These are phyloP conservation scores for Parotocinclus haroldoi DNA, from an alignment of 2,797 vertebrate genomes.

Conservation along the genomic window DNA sequence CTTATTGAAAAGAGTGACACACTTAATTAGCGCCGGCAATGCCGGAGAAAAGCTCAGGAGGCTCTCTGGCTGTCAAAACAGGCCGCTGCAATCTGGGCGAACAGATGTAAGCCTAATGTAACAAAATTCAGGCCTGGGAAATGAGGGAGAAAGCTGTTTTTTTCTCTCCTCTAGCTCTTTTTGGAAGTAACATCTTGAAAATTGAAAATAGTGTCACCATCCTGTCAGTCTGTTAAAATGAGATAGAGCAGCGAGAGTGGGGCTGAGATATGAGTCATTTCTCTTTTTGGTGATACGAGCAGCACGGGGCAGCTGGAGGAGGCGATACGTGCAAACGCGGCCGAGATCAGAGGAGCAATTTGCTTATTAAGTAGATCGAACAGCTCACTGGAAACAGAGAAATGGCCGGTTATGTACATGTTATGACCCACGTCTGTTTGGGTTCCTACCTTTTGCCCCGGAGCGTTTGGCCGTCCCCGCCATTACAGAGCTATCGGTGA, in stretches of 20 bases:
- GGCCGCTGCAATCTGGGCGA: slow-evolving; percentile 73
- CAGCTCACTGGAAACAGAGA: not conserved
- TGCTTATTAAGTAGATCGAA: slow-evolving; percentile 43
- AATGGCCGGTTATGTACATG: too few relatives aligned
- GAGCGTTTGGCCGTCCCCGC: too few relatives aligned
- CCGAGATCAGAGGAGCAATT: slow-evolving; percentile 32
- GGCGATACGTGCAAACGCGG: slow-evolving; percentile 26
- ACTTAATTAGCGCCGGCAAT: slow-evolving; percentile 76
- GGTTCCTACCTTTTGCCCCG: too few relatives aligned
- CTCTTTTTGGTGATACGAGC: slow-evolving; percentile 22
- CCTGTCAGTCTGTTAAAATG: slow-evolving; percentile 53
- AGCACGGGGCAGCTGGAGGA: slow-evolving; percentile 33
- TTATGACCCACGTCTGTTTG: too few relatives aligned
- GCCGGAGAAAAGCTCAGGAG: slow-evolving; percentile 67
- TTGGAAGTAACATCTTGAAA: slow-evolving; percentile 51
- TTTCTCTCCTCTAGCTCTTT: slow-evolving; percentile 29
- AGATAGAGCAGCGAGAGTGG: slow-evolving; percentile 35
- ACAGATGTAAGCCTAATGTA: slow-evolving; percentile 81
- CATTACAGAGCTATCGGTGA: too few relatives aligned
- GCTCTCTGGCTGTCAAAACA: slow-evolving; percentile 67
- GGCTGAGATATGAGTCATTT: slow-evolving; percentile 32
- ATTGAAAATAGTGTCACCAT: slow-evolving; percentile 56
- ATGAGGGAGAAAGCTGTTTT: slow-evolving; percentile 58
- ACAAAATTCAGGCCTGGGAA: slow-evolving; percentile 82
- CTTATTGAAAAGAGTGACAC: slow-evolving; percentile 75